phyloP scores from a whole-genome alignment of 2,888 invertebrate species.

The Metallyticus violacea region DNA sequence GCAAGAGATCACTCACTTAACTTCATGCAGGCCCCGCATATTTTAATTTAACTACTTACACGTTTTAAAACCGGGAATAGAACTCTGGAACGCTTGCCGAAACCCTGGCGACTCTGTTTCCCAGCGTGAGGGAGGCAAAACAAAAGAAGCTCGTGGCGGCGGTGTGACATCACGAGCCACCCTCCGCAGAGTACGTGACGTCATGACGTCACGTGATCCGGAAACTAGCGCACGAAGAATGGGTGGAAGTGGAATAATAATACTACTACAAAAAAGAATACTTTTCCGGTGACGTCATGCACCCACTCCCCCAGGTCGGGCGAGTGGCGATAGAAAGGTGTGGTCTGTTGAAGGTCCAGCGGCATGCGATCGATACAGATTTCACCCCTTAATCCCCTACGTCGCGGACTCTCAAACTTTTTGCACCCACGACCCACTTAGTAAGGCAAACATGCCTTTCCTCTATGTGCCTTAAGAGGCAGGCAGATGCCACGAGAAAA shows the following conservation, averaged over 20 bases:
- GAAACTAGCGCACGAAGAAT: slow-evolving; percentile 25
- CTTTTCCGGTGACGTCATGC: not conserved
- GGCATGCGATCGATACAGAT: not conserved
- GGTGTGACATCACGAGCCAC: not conserved
- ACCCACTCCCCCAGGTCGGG: not conserved
- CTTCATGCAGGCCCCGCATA: too few species aligned
- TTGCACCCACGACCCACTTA: not conserved
- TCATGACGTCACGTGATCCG: slow-evolving; percentile 17
- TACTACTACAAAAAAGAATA: not conserved
- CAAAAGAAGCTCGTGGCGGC: slow-evolving; percentile 26
- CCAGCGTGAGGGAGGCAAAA: not conserved
- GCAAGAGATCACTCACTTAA: too few species aligned
- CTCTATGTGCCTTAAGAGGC: too few species aligned
- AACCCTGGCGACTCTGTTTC: not conserved
- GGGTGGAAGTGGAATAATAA: not conserved
- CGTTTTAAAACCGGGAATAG: not conserved
- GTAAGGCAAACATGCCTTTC: not conserved
- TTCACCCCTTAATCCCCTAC: not conserved
- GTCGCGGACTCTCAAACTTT: too few species aligned
- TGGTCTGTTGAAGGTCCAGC: not conserved
- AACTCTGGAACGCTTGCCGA: not conserved
- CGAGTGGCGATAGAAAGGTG: not conserved
- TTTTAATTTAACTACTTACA: too few species aligned
- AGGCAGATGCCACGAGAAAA: too few species aligned
- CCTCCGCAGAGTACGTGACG: not conserved